A percentile compares a stretch with the other conserved stretches of the same genome.
These are phyloP conservation scores for Centropus unirufus DNA, from an alignment of 2,113 vertebrate species.

Conservation along the genomic window DNA sequence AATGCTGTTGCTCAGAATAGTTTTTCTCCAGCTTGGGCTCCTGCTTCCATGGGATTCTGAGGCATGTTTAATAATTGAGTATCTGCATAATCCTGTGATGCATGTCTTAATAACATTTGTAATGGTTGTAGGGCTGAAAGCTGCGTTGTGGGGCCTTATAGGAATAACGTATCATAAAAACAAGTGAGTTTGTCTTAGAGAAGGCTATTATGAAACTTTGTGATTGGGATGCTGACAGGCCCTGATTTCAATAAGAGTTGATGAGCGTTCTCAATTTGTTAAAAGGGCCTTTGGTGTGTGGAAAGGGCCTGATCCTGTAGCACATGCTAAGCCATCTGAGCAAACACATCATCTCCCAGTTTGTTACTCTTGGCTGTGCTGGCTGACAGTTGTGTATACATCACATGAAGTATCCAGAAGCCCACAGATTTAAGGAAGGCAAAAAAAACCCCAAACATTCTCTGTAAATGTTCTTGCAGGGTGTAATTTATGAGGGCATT, in stretches of 20 bases:
- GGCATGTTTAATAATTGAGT: slow-evolving; percentile 1
- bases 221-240: neutral
- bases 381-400: neutral
- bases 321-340: neutral
- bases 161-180: neutral
- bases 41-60: neutral
- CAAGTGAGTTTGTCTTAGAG: neutral
- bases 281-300: fast-evolving
- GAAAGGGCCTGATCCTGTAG: neutral
- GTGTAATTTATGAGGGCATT: neutral
- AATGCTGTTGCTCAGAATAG: neutral
- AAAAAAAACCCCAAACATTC: neutral
- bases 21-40: neutral
- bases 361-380: neutral
- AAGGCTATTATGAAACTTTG: neutral
- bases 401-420: neutral
- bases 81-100: neutral
- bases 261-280: neutral
- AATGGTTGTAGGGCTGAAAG: neutral
- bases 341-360: neutral
- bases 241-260: neutral
- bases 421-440: neutral
- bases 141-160: neutral
- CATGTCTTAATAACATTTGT: neutral
- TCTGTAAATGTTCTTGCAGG: neutral